Conservation (phyloP, 2,888 invertebrate genomes). For the Agrotis puta region DNA sequence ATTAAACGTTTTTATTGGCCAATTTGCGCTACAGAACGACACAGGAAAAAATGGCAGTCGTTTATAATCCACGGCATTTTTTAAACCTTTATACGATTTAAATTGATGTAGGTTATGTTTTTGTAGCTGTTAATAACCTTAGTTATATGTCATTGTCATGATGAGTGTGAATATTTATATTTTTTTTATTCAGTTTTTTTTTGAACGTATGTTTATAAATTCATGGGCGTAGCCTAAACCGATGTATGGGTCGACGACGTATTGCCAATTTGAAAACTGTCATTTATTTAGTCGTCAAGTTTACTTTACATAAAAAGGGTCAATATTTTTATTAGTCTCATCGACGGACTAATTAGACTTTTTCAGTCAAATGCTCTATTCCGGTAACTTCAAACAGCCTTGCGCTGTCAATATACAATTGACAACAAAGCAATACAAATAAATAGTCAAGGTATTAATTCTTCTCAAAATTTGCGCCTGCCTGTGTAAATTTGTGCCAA, state of each 20-base stretch:
- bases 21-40: conserved; percentile 73
- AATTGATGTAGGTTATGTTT: conserved; percentile 58
- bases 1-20: conserved; percentile 83
- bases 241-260: no score
- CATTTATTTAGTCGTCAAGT: no score
- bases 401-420: conserved; percentile 18
- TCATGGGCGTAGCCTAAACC: no score
- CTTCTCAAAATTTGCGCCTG: conserved; percentile 36
- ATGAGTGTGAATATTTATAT: background rate
- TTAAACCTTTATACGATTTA: conserved; percentile 55
- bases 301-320: no score
- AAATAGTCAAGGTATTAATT: conserved; percentile 50
- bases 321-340: no score
- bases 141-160: conserved; percentile 22
- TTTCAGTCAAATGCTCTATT: no score
- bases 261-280: no score
- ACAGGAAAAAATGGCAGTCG: conserved; percentile 59
- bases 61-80: conserved; percentile 50
- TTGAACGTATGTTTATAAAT: no score
- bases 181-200: background rate
- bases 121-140: conserved; percentile 32
- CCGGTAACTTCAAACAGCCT: conserved; percentile 4
- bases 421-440: conserved; percentile 29
- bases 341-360: no score
- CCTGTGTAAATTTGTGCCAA: conserved; percentile 37